Base-by-base conservation (phyloP, 1,140 invertebrate genomes). In the Heterodera carotae region DNA sequence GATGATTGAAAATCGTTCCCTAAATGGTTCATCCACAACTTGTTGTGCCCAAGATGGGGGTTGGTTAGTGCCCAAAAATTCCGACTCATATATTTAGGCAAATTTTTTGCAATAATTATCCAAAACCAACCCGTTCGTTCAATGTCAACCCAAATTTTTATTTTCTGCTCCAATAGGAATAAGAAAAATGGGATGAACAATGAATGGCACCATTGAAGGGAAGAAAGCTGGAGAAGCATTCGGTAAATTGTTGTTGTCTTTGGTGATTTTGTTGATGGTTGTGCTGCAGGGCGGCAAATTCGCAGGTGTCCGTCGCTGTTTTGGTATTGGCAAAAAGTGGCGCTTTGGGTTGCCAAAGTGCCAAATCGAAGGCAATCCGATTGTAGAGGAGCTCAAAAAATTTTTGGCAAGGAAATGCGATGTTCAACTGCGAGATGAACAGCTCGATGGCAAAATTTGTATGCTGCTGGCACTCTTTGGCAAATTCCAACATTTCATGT, bases 311-410 rank as follows among this genome's bases (percentile, higher is more conserved):
- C n/a, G 27, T n/a, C 36, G 34, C 66, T 8, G 27, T 68, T 78
- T 36, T 33, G 56, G 27, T n/a, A 7, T 33, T 22, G 25, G 39
- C 34, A n/a, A 86, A 77, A 27, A 27, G 71, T 48, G 78, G 79
- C 25, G 82, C 75, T 67, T 71, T 69, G 1, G 81, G 79, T 10
- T 33, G 27, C 75, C 82, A 84, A n/a, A 85, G 72, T 29, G 82
- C 80, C 53, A 84, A 84, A 69, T 84, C 83, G 75, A 81, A 81
- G 8, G 70, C 84, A 72, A 83, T 85, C 31, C 81, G 34, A 34
- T 83, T 83, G 80, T 85, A 83, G 18, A 83, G 31, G 0, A 85
- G 25, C 74, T 83, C 83, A 29, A 78, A 82, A 56, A 83, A 83
- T 22, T 84, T 62, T 3, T 78, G 84, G 64, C 71, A 70, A 1